Conservation (phyloP, 1,140 invertebrate genomes). For the Telenomus remus region DNA sequence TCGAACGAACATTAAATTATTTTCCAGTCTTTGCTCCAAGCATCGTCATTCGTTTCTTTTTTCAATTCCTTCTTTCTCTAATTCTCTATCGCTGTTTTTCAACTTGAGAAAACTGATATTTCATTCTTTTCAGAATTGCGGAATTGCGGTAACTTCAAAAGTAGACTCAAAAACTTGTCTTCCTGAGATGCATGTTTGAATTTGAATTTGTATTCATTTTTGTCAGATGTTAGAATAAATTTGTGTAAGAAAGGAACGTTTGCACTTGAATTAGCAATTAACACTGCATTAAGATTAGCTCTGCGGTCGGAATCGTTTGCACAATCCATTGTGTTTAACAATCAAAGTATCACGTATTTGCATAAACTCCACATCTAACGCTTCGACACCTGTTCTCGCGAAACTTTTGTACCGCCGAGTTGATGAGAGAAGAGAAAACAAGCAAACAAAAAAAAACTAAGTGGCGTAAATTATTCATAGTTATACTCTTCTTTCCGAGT, state of each 20-base stretch:
- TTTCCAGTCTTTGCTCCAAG: conserved; percentile 59
- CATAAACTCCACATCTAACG: conserved; percentile 37
- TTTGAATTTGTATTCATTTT: too few species aligned
- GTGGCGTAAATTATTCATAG: conserved; percentile 44
- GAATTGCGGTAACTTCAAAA: conserved; percentile 4
- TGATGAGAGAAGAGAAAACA: conserved; percentile 30
- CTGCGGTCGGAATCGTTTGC: conserved; percentile 19
- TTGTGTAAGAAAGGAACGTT: too few species aligned
- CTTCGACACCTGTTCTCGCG: conserved; percentile 32
- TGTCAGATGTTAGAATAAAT: too few species aligned
- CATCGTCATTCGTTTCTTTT: conserved; percentile 36
- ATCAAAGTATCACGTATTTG: conserved; percentile 35
- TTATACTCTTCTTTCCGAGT: conserved; percentile 9
- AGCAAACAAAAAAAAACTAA: background rate
- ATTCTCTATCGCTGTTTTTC: conserved; percentile 9
- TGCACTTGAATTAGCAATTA: background rate
- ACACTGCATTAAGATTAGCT: conserved; percentile 19
- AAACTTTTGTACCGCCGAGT: conserved; percentile 32
- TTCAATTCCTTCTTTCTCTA: conserved; percentile 11
- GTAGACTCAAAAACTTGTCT: too few species aligned
- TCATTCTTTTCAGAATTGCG: background rate
- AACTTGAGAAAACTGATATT: too few species aligned
- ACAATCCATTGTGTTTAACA: conserved; percentile 13
- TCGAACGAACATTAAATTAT: conserved; percentile 70
- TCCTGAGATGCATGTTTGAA: too few species aligned